phyloP scores from a whole-genome alignment of 2,113 vertebrate genomes.

The Recurvirostra avosetta region DNA sequence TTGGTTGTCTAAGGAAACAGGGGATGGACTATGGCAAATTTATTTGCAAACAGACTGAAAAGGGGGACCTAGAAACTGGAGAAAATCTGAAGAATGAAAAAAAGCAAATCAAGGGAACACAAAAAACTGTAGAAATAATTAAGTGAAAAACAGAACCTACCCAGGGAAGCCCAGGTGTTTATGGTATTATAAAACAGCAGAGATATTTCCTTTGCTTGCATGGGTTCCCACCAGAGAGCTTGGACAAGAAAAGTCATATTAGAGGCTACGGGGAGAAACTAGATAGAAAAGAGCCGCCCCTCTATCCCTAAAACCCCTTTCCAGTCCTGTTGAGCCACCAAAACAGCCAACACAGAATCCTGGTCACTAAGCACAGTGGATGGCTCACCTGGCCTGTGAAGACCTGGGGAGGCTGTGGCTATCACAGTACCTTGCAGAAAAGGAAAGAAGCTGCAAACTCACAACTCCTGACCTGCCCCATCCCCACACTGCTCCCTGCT shows the following conservation, averaged over 20 bases:
- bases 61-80: neutral
- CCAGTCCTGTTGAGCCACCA: neutral
- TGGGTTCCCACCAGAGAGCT: neutral
- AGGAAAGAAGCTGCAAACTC: neutral
- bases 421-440: neutral
- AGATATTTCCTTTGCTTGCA: neutral
- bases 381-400: too few species aligned
- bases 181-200: neutral
- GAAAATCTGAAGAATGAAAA: neutral
- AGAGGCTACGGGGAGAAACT: neutral
- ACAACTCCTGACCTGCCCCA: neutral
- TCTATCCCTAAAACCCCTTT: neutral
- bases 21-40: neutral
- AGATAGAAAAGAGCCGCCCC: neutral
- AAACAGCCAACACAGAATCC: neutral
- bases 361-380: neutral
- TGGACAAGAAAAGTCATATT: neutral
- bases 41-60: constrained; percentile 4
- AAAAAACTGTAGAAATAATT: neutral
- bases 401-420: too few species aligned
- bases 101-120: neutral
- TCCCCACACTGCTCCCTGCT: neutral
- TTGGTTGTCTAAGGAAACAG: neutral
- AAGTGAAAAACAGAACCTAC: neutral
- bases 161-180: neutral